Base-by-base conservation (phyloP, 2,888 invertebrate genomes). In the Prenolepis imparis region DNA sequence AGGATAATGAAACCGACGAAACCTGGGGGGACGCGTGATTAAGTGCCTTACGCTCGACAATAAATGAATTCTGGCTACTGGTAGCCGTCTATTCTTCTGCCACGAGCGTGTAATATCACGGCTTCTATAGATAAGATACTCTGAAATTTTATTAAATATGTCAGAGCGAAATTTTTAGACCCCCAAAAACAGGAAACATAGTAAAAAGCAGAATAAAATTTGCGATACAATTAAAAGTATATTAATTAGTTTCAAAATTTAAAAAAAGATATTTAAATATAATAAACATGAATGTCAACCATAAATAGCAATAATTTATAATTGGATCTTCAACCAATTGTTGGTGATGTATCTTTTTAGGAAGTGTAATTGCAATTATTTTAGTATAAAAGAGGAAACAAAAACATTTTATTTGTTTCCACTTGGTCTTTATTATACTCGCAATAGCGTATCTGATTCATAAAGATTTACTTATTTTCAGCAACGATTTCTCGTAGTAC, bases 1-100 rank as follows among this genome's bases (percentile, higher is more conserved):
- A 66, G 84, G 88, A 87, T 88, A 90, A 90, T 90, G 88, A 90
- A 90, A 90, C 77, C 80, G 77, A 85, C 88, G 87, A 90, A 90
- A 88, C 36, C 28, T 2, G 36, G 36, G 57, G 84, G 86, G 85
- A 86, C 88, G 85, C 87, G 78, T 88, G 88, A 90, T 90, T 90
- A 90, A 90, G 86, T 87, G 86, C 73, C 83, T 81, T 59, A 81
- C 83, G 85, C 81, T 75, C 64, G 82, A 81, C 88, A 81, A 90
- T 90, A 88, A 90, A 90, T 90, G 88, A 88, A 88, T 90, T 88
- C 85, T 82, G 66, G 75, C 85, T 84, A n/a, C 21, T 48, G 75
- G 73, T 57, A 48, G 63, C 75, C 70, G 57, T 64, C 55, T 74
- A 24, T 66, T 32, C 32, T 55, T 66, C 21, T 39, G n/a, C 21